Percentiles rank a stretch among this genome's conserved stretches.
phyloP scores from a whole-genome alignment of 2,113 vertebrate species.

The Caretta caretta region DNA sequence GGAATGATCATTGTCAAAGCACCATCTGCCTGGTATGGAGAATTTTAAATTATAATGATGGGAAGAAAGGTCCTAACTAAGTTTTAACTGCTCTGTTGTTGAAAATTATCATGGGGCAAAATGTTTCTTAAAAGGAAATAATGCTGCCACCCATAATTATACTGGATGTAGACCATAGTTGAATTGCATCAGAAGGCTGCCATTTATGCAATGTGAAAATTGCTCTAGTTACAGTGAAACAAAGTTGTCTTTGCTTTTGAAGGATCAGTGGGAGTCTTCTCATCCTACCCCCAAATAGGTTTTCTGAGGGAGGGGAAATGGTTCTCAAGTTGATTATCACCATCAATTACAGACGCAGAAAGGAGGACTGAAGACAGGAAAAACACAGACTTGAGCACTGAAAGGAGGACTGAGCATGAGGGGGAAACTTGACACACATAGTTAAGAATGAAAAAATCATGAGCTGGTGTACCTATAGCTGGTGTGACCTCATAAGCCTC shows the following conservation, averaged over 20 bases:
- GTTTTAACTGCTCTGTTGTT: neutral
- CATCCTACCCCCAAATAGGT: neutral
- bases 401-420: neutral
- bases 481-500: constrained; percentile 66
- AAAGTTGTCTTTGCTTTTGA: neutral
- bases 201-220: neutral
- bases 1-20: neutral
- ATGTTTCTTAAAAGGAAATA: neutral
- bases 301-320: neutral
- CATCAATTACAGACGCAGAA: neutral
- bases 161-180: neutral
- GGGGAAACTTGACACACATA: neutral
- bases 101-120: neutral
- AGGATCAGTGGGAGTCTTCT: neutral
- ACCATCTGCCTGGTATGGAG: neutral
- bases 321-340: neutral
- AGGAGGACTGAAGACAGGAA: neutral
- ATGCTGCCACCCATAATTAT: neutral
- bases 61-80: neutral
- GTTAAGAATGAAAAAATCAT: constrained; percentile 4
- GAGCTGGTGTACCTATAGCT: constrained; percentile 77
- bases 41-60: neutral
- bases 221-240: neutral
- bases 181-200: neutral
- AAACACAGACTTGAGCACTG: neutral